Conservation (phyloP, 2,797 vertebrate genomes). For the Gambusia yucatana region DNA sequence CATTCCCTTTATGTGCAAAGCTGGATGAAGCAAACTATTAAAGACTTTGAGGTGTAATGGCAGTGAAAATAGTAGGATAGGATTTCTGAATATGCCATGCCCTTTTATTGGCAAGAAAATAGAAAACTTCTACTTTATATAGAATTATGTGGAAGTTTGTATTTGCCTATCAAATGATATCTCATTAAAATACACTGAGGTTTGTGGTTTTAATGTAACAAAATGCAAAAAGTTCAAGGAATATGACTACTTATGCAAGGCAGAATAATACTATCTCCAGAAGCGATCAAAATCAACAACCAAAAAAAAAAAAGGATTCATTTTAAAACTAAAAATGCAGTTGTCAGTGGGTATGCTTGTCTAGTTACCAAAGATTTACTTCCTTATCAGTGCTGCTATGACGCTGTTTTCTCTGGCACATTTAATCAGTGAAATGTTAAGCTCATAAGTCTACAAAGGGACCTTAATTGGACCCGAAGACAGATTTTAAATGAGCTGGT, state of each 20-base stretch:
- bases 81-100: not conserved
- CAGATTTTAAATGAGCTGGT: conserved; percentile 35
- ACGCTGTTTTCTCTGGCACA: conserved; percentile 3
- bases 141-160: not conserved
- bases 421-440: conserved; percentile 34
- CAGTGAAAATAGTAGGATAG: not conserved
- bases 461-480: conserved; percentile 27
- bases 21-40: not conserved
- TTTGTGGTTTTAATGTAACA: not conserved
- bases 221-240: not conserved
- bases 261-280: not conserved
- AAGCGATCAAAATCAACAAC: not conserved
- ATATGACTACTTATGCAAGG: not conserved
- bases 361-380: conserved; percentile 21
- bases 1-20: not conserved
- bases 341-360: conserved; percentile 2
- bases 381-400: conserved; percentile 27
- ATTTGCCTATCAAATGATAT: not conserved
- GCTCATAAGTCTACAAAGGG: conserved; percentile 18
- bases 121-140: not conserved
- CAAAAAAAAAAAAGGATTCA: conserved; percentile 24
- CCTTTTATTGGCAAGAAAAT: too few species aligned
- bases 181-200: not conserved
- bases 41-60: not conserved
- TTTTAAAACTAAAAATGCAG: conserved; percentile 4